Base-by-base conservation (phyloP, 2,113 vertebrate genomes). In the Cottus gobio region DNA sequence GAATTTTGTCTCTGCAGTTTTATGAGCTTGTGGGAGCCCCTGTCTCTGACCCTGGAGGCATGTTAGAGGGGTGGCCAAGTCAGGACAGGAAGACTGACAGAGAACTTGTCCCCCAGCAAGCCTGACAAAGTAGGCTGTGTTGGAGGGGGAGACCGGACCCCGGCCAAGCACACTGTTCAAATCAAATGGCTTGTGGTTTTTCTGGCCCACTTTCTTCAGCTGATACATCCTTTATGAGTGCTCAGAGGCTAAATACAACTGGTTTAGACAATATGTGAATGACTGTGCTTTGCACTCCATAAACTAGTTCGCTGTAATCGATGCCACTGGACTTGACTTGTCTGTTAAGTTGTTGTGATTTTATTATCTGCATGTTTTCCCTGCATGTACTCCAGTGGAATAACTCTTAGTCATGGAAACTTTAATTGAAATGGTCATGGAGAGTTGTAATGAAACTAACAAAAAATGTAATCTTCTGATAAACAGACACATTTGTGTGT, bases 21-120 rank as follows among this genome's bases (percentile, higher is more conserved):
- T 92, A 92, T 91, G 84, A 84, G 84, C 84, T 71, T 72, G 91
- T 91, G 87, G 89, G 87, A 86, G 81, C 48, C 83, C 31, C 78
- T 83, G 75, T 87, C 63, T 90, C 44, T 89, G 90, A 92, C 89
- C 85, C 72, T 68, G 6, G 77, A 87, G 92, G 87, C 77, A 87
- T 90, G 85, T 81, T 58, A 58, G 76, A 87, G 56, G 79, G 64
- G 77, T 75, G 71, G 86, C 90, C 85, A 90, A 90, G 86, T 87
- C 70, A 58, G 77, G 77, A 86, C 77, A 87, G 81, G 65, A 80
- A 79, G 75, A 70, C 80, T 82, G 79, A 85, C 77, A 48, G 81
- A 78, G 50, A 73, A 69, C 56, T 67, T 52, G 77, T 79, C 87
- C 77, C 67, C 63, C 66, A 67, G 68, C 65, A 73, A 83, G 82